Percentiles rank a stretch among this genome's conserved stretches.
Conservation (phyloP, 2,113 vertebrate species). For the Poicephalus meyeri region DNA sequence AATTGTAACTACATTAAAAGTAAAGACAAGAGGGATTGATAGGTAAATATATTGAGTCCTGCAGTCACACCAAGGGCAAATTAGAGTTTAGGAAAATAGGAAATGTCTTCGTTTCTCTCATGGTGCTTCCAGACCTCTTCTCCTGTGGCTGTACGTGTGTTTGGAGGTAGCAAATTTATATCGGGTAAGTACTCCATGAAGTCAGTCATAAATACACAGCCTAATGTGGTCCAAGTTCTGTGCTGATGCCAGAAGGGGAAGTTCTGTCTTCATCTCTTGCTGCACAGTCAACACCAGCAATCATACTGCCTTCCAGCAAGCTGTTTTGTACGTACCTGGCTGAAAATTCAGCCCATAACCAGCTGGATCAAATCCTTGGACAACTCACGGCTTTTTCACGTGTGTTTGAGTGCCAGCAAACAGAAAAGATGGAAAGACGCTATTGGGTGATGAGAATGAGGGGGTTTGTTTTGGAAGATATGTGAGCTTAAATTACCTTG, state of each 20-base stretch:
- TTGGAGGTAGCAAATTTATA: not conserved
- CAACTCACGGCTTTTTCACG: rapidly evolving
- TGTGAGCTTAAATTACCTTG: rapidly evolving
- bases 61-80: not conserved
- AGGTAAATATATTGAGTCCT: not conserved
- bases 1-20: not conserved
- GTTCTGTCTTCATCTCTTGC: not conserved
- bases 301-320: not conserved
- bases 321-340: not conserved
- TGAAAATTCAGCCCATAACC: not conserved
- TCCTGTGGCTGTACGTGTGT: not conserved
- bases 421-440: not conserved
- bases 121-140: not conserved
- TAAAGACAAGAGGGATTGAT: not conserved
- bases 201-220: not conserved
- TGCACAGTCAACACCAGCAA: not conserved
- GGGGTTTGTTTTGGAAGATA: not conserved
- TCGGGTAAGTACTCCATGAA: not conserved
- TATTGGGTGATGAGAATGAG: not conserved
- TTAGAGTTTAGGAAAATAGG: not conserved
- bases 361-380: not conserved
- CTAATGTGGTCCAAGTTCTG: not conserved
- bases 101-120: not conserved
- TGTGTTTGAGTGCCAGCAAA: not conserved
- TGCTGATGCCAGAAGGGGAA: not conserved